phyloP scores from a whole-genome alignment of 2,888 invertebrate species.

The Standfussiana lucernea region DNA sequence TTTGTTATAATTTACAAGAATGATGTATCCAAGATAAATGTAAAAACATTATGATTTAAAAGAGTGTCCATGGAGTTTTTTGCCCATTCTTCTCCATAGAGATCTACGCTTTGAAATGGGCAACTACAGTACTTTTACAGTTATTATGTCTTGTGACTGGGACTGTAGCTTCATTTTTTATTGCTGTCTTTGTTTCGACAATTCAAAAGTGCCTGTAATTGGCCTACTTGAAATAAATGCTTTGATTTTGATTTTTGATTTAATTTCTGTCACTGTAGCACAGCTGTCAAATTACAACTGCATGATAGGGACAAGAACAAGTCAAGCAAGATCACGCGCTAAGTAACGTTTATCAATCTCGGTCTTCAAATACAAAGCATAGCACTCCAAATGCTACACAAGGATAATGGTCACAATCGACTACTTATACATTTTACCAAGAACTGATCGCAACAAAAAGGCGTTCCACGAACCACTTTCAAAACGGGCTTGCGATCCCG shows the following conservation, averaged over 20 bases:
- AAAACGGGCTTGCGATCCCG: slow-evolving; percentile 50
- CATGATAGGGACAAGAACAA: neutral
- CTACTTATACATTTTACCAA: slow-evolving; percentile 11
- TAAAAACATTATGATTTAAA: too few relatives aligned
- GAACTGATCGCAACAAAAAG: slow-evolving; percentile 36
- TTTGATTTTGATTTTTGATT: too few relatives aligned
- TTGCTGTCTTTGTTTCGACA: too few relatives aligned
- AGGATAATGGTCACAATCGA: slow-evolving; percentile 26
- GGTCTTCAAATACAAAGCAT: neutral
- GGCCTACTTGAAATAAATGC: too few relatives aligned
- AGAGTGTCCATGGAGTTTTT: too few relatives aligned
- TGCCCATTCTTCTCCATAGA: too few relatives aligned
- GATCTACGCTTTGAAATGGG: too few relatives aligned
- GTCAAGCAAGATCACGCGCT: neutral
- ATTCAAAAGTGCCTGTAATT: too few relatives aligned
- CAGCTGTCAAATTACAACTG: neutral
- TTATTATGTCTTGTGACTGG: too few relatives aligned
- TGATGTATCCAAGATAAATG: too few relatives aligned
- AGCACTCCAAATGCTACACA: slow-evolving; percentile 3
- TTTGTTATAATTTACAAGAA: neutral
- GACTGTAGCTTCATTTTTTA: too few relatives aligned
- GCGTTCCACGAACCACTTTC: slow-evolving; percentile 60
- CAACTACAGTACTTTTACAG: too few relatives aligned
- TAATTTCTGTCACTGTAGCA: neutral
- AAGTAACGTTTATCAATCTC: slow-evolving; percentile 1